Evolutionary conservation across 2,888 invertebrate species (phyloP).

Genomic region (Drepanosiphum platanoidis): DNA sequence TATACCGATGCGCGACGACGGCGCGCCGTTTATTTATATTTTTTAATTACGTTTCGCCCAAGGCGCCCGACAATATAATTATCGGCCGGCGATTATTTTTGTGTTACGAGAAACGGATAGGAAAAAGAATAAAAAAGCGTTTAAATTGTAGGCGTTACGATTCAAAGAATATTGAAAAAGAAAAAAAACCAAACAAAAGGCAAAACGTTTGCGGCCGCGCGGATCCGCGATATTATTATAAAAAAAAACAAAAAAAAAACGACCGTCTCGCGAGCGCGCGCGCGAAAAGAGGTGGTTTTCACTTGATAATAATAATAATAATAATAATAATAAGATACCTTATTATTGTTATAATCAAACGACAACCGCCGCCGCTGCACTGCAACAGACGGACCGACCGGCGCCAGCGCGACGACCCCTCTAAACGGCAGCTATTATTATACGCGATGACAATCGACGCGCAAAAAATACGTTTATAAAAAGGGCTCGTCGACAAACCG

Average conservation of each 20-base stretch:
- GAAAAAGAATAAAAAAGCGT: too few species aligned
- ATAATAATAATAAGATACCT: too few species aligned
- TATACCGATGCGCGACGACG: too few species aligned
- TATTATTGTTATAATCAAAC: constrained; percentile 11
- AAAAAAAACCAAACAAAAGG: too few species aligned
- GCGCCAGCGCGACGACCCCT: constrained; percentile 8
- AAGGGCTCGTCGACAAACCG: too few species aligned
- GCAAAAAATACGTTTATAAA: too few species aligned
- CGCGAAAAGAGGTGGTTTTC: not conserved
- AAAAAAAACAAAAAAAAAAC: not conserved
- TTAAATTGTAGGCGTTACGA: not conserved
- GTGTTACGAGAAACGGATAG: not conserved
- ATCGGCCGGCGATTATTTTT: constrained; percentile 17
- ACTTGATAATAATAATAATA: not conserved
- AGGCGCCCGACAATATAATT: not conserved
- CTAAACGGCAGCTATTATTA: too few species aligned
- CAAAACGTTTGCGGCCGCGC: not conserved
- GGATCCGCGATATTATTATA: constrained; percentile 6
- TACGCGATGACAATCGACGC: constrained; percentile 11
- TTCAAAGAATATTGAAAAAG: too few species aligned
- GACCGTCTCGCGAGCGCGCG: not conserved
- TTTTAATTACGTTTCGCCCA: constrained; percentile 24
- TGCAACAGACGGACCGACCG: too few species aligned
- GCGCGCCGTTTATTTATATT: constrained; percentile 14
- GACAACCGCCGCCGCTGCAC: not conserved